These are phyloP conservation scores for Idaea aversata DNA, from an alignment of 2,888 invertebrate species.

Conservation along the genomic window DNA sequence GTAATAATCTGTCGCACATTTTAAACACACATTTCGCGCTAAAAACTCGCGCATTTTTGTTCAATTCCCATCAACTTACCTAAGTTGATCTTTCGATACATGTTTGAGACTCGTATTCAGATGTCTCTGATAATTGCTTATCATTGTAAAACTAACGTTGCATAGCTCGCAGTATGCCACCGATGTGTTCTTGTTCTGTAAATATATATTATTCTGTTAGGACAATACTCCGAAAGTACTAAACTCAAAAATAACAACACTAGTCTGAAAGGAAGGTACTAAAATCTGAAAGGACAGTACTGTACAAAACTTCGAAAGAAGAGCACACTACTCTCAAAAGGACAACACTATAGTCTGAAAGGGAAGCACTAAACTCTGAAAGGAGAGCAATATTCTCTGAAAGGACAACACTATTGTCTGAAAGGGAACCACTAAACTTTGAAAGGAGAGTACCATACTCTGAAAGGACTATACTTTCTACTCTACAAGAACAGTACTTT, in stretches of 20 bases:
- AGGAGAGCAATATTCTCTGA: no score
- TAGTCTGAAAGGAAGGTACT: background rate
- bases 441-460: no score
- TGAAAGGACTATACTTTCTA: no score
- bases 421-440: no score
- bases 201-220: background rate
- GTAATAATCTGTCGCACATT: no score
- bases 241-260: background rate
- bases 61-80: slow-evolving; percentile 32
- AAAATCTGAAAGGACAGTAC: background rate
- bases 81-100: slow-evolving; percentile 61
- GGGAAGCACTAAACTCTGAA: no score
- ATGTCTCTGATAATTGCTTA: slow-evolving; percentile 62
- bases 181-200: slow-evolving; percentile 29
- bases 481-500: no score
- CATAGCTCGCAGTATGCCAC: slow-evolving; percentile 56
- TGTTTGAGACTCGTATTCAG: slow-evolving; percentile 66
- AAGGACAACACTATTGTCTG: no score
- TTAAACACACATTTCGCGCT: background rate
- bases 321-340: no score
- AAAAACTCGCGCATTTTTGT: slow-evolving; percentile 14
- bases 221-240: background rate
- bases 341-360: background rate
- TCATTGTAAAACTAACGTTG: slow-evolving; percentile 54
- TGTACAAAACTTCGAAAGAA: background rate